Evolutionary conservation across 2,888 invertebrate genomes (phyloP), one percentile per base, ranked within the genome.

Genomic region (Drosophila trichaetosa): DNA sequence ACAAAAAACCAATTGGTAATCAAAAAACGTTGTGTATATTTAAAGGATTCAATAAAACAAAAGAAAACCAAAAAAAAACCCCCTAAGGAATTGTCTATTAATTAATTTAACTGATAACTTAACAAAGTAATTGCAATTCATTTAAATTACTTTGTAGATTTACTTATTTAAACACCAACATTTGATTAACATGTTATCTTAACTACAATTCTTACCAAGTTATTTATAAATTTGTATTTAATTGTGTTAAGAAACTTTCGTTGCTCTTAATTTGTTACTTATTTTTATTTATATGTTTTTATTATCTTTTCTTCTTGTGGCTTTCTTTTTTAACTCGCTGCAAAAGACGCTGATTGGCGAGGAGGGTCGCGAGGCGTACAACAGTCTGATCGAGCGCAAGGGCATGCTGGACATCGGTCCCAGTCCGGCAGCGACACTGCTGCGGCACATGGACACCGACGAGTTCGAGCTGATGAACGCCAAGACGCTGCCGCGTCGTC

Each of bases 281-380:
- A 69, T 49, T 65, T 70, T 69, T 49, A 16, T 70, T 73, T 64
- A 33, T 51, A 29, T 54, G n/a, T 67, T 54, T 75, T 66, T 76
- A 66, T 64, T 75, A 62, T 63, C 92, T 93, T 67, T 52, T 27
- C n/a, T 57, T 21, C 51, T 52, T 58, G 57, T 42, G 51, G 18
- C 48, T 36, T 11, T 60, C 51, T 51, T 7, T 16, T 8, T 3
- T n/a, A n/a, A 16, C 36, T 27, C 94, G 42, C 21, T 10, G 68
- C 94, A 98, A 69, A 94, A 98, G 97, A 95, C 96, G 34, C 96
- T 96, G 34, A 94, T 98, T 85, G 97, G 97, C 24, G 96, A 97
- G 89, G 98, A 98, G 93, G 97, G 98, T 54, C 98, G 97, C 91
- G 96, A 97, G 90, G 99, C 98, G 0, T 99, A 99, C 94, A 97